A percentile compares a stretch with the other conserved stretches of the same genome.
phyloP scores from a whole-genome alignment of 1,140 invertebrate species.

The Dysdera silvatica region DNA sequence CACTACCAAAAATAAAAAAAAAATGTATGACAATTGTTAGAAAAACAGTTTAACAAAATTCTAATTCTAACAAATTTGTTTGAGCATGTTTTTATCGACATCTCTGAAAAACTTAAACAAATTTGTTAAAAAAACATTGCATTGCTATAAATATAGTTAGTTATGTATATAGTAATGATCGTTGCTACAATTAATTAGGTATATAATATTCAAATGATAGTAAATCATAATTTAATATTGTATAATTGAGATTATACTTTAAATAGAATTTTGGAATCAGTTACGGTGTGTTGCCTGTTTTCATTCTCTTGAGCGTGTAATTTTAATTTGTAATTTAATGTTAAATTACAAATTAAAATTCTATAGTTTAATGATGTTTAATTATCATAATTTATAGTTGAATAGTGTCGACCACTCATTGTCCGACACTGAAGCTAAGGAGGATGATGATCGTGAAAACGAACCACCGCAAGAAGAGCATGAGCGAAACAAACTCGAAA shows the following conservation, averaged over 20 bases:
- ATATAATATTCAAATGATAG: too few species aligned
- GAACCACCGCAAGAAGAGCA: constrained; percentile 45
- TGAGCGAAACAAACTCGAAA: constrained; percentile 48
- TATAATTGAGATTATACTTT: constrained; percentile 26
- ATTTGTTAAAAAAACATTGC: too few species aligned
- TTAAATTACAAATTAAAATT: background rate
- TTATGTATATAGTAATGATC: too few species aligned
- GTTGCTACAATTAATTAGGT: too few species aligned
- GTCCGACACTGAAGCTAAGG: constrained; percentile 59
- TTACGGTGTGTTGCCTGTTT: background rate
- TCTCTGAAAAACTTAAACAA: too few species aligned
- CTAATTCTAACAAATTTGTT: too few species aligned
- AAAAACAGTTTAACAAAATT: too few species aligned
- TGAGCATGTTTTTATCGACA: too few species aligned
- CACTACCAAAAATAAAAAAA: too few species aligned
- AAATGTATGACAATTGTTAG: too few species aligned
- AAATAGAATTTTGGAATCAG: background rate
- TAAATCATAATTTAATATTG: background rate
- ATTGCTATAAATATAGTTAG: too few species aligned
- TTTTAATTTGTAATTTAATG: background rate
- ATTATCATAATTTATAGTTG: constrained; percentile 23
- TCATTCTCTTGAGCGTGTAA: too few species aligned
- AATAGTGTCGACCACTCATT: constrained; percentile 50
- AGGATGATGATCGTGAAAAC: constrained; percentile 58
- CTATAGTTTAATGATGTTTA: background rate